These are phyloP conservation scores for Leiothrix lutea DNA, from an alignment of 2,113 vertebrate species.

Conservation along the genomic window DNA sequence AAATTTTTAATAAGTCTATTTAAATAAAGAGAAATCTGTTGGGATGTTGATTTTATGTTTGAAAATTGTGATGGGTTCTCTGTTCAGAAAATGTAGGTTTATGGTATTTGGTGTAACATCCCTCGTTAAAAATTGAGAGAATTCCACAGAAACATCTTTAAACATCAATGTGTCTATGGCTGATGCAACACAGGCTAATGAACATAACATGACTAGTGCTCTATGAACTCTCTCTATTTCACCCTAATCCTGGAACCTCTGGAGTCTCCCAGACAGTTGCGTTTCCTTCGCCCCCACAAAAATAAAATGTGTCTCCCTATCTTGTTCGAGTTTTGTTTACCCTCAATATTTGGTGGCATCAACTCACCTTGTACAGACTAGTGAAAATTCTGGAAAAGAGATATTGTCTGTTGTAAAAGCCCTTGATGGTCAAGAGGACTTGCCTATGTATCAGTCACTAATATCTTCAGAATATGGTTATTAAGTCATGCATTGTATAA, in stretches of 20 bases:
- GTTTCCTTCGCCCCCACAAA: not conserved
- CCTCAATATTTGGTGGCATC: not conserved
- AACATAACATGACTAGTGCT: not conserved
- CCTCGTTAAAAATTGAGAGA: not conserved
- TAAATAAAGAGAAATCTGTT: conserved; percentile 75
- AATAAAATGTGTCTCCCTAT: accelerated
- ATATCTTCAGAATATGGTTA: not conserved
- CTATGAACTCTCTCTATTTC: not conserved
- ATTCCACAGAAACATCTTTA: not conserved
- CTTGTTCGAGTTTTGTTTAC: not conserved
- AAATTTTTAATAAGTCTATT: conserved; percentile 82
- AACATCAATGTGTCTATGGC: not conserved
- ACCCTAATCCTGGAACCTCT: not conserved
- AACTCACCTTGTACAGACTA: not conserved
- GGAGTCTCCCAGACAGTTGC: accelerated
- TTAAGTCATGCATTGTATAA: not conserved
- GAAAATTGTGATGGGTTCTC: conserved; percentile 56
- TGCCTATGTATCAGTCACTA: not conserved
- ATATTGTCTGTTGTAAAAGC: not conserved
- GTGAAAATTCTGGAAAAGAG: not conserved
- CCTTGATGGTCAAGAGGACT: not conserved
- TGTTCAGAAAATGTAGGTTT: not conserved
- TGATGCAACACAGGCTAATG: not conserved
- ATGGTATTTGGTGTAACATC: not conserved
- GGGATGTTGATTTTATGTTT: conserved; percentile 74